These are phyloP conservation scores for Acronicta leporina DNA, from an alignment of 2,888 invertebrate species.

Conservation along the genomic window DNA sequence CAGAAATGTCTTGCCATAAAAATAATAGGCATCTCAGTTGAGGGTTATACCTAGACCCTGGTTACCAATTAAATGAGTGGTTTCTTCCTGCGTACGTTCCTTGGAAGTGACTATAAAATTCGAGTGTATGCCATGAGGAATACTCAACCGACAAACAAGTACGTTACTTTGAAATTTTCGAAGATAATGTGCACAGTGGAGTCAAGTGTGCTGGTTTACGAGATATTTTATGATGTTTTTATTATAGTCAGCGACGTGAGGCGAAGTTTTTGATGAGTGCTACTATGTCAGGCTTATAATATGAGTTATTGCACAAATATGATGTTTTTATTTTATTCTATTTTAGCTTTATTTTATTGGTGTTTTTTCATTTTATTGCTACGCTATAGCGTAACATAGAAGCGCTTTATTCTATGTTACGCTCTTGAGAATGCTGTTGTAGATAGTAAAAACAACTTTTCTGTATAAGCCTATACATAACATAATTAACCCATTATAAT, in stretches of 20 bases:
- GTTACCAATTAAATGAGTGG: conserved; percentile 38
- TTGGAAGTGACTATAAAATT: conserved; percentile 31
- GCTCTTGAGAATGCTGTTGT: background rate
- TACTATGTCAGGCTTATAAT: conserved; percentile 14
- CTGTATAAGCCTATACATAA: too few species aligned
- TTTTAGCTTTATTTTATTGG: conserved; percentile 5
- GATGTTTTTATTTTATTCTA: conserved; percentile 27
- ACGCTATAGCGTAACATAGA: conserved; percentile 2
- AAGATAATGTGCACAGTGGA: conserved; percentile 16
- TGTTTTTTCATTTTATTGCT: conserved; percentile 2
- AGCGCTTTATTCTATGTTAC: conserved; percentile 5
- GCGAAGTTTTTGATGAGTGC: conserved; percentile 34
- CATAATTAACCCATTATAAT: too few species aligned
- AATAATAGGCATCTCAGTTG: conserved; percentile 23
- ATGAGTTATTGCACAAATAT: conserved; percentile 19
- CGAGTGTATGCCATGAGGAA: conserved; percentile 18
- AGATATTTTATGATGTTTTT: conserved; percentile 48
- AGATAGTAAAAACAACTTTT: background rate
- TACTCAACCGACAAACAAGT: conserved; percentile 5
- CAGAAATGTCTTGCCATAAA: conserved; percentile 10
- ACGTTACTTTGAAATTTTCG: conserved; percentile 13
- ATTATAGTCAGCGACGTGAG: conserved; percentile 37
- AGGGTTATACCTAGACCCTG: conserved; percentile 33
- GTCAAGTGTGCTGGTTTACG: conserved; percentile 22
- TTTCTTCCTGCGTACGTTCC: conserved; percentile 18